Base-by-base conservation (phyloP, 2,888 invertebrate species). In the Amphiduros pacificus region DNA sequence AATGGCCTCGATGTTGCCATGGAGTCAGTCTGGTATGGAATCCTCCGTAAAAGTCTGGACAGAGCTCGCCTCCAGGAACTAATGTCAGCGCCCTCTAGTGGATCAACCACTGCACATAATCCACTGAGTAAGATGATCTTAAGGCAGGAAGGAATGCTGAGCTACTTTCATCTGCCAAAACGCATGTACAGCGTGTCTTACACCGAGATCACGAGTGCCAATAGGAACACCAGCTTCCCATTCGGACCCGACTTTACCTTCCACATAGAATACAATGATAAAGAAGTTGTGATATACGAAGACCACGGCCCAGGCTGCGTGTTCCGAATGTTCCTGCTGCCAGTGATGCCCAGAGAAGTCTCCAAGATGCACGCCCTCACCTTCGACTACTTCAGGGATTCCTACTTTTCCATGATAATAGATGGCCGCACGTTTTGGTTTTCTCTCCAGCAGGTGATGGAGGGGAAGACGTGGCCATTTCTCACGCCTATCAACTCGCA, bases 161-260 rank as follows among this genome's bases (percentile, higher is more conserved):
- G 27, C 29, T 63, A 62, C 36, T 61, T 31, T 49, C 57, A 56
- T 17, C 52, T 67, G 29, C 64, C 67, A 27, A 61, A 56, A 27
- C 49, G 64, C n/a, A 48, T 44, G n/a, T 52, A 31, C 22, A 31
- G 22, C 14, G 17, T 11, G 11, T 31, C 44, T 4, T 69, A 52
- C 55, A 64, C 64, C 0, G 71, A 71, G 54, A 58, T 71, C 1
- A 70, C 71, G 26, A 57, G 64, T 9, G 69, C 69, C 9, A 71
- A 71, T 52, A 59, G 67, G 20, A 62, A 71, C 49, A 67, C 67
- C 1, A 60, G 63, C 11, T 63, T 63, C 36, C 69, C 67, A 3
- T 59, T 71, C 17, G 64, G 66, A 11, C 71, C 71, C 26, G 71
- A 71, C 52, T 71, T 71, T 51, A 67, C 70, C 20, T 71, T 69